Conservation (phyloP, 2,113 vertebrate genomes). For the Tupaia chinensis region DNA sequence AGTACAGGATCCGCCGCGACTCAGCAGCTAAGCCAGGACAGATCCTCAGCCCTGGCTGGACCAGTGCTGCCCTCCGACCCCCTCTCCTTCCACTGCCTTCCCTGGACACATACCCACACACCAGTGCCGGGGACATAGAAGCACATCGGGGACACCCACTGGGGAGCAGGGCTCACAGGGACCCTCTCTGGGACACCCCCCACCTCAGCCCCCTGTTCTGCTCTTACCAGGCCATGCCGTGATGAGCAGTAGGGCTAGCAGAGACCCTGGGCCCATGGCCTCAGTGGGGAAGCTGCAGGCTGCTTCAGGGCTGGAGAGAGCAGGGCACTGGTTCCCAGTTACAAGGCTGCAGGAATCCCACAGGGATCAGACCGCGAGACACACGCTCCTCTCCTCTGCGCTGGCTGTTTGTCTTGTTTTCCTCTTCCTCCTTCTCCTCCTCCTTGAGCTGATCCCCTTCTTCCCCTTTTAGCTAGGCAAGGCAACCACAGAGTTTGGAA, state of each 20-base stretch:
- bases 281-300: neutral
- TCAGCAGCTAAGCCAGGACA: neutral
- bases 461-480: constrained; percentile 78
- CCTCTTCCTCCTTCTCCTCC: constrained; percentile 73
- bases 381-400: neutral
- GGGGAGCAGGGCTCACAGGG: neutral
- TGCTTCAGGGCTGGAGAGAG: neutral
- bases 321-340: neutral
- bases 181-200: neutral
- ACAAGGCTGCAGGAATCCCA: neutral
- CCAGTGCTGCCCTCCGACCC: neutral
- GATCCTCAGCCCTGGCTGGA: too few relatives aligned
- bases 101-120: neutral
- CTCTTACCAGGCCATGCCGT: constrained; percentile 83
- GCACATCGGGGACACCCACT: accelerated
- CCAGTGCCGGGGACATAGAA: neutral
- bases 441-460: constrained; percentile 67
- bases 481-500: constrained; percentile 82
- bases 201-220: neutral
- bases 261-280: constrained; percentile 81
- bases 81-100: neutral
- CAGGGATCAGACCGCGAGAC: neutral
- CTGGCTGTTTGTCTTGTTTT: constrained; percentile 62
- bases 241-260: constrained; percentile 79
- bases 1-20: neutral